phyloP scores from a whole-genome alignment of 2,113 vertebrate genomes.

The Athene noctua region DNA sequence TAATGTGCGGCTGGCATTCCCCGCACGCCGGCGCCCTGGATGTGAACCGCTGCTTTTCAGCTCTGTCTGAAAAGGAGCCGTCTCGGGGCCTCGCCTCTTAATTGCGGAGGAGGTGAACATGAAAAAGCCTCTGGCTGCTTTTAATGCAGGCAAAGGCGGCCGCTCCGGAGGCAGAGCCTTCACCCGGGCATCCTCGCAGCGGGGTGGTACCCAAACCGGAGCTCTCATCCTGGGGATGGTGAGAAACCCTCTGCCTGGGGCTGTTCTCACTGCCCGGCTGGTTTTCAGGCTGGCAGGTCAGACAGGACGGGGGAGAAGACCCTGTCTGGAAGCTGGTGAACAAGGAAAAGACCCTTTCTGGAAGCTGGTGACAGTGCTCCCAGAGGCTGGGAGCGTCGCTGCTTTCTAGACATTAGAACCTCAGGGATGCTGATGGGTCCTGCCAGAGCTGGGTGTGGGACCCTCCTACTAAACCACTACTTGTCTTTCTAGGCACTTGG shows the following conservation, averaged over 20 bases:
- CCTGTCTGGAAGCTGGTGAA: not conserved
- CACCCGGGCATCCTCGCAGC: not conserved
- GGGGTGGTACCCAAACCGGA: not conserved
- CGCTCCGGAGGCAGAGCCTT: not conserved
- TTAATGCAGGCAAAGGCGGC: not conserved
- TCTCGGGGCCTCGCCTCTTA: not conserved
- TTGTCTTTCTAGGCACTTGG: not conserved
- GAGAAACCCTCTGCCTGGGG: not conserved
- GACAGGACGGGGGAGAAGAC: not conserved
- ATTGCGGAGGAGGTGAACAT: not conserved
- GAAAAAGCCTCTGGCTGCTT: conserved; percentile 15
- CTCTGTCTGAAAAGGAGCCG: not conserved
- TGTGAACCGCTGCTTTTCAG: not conserved
- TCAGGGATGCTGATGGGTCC: not conserved
- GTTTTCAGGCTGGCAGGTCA: not conserved
- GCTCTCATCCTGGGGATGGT: not conserved
- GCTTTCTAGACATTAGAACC: not conserved
- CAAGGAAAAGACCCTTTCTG: not conserved
- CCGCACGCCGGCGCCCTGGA: not conserved
- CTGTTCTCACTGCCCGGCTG: not conserved
- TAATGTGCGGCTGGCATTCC: not conserved
- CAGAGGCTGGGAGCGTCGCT: not conserved
- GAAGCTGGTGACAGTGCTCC: not conserved
- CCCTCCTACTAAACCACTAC: not conserved
- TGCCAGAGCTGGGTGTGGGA: not conserved